Base-by-base conservation (phyloP, 2,113 vertebrate genomes). In the Murina feae region DNA sequence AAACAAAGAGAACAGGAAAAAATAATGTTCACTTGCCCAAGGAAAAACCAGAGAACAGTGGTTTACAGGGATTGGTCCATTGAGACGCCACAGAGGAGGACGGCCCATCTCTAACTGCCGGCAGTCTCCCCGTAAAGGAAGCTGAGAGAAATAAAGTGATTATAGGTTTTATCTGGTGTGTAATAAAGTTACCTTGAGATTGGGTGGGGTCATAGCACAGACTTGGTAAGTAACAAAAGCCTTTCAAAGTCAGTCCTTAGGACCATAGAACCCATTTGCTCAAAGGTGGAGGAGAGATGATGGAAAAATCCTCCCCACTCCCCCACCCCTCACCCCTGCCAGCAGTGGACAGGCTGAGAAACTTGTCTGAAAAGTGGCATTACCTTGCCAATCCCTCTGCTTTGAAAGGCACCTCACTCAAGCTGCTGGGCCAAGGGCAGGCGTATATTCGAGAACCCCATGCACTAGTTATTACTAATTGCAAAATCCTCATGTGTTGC, bases 401-500 rank as follows among this genome's bases (percentile, higher is more conserved):
- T 91, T 74, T 91, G 82, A 88, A 96, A 85, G 91, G 51, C 32
- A 25, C 71, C 58, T 93, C 55, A 37, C 78, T 89, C 23, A 11
- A 17, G 60, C 69, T 58, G 92, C 69, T 23, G 25, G 86, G 71
- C 75, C 10, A 9, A 74, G 16, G 93, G 53, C 95, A 94, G 91
- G 91, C 72, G 4, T 65, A 37, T 69, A 68, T 42, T 37, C 37
- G 12, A 96, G 94, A 82, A 91, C 72, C 88, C 93, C 8, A n/a
- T 72, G 90, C 76, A 55, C 55, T 92, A 89, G 79, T 94, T 94
- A 93, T 71, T 96, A 84, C 87, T 93, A 96, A 97, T 97, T 97
- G 96, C 95, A 97, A 97, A 97, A 97, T 68, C 89, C 69, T 89
- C 94, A 79, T 97, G 89, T 96, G 93, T 97, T 97, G 88, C 93